phyloP scores from a whole-genome alignment of 2,797 vertebrate species.

The Dendrocincla fuliginosa region DNA sequence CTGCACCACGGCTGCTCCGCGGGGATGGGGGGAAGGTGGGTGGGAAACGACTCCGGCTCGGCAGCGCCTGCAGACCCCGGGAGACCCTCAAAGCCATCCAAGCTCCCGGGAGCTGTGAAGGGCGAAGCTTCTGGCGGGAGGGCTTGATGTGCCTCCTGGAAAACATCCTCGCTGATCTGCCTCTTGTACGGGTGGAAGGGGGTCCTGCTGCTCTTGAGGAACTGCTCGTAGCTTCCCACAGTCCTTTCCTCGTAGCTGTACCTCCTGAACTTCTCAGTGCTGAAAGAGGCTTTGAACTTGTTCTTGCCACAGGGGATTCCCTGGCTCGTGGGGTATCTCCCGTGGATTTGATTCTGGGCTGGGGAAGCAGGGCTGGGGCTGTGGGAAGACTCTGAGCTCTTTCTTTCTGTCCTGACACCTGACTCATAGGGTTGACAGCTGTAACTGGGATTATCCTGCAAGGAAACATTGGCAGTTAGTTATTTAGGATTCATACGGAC shows the following conservation, averaged over 20 bases:
- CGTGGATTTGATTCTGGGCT: slow-evolving; percentile 65
- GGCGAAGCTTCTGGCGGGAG: slow-evolving; percentile 68
- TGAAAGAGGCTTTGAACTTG: slow-evolving; percentile 57
- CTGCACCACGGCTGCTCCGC: slow-evolving; percentile 73
- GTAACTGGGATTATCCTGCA: slow-evolving; percentile 73
- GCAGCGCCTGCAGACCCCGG: background rate
- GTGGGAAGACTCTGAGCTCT: slow-evolving; percentile 74
- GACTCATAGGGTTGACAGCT: slow-evolving; percentile 70
- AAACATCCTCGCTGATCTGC: slow-evolving; percentile 82
- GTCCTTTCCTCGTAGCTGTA: slow-evolving; percentile 81
- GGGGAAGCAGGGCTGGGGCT: slow-evolving; percentile 76
- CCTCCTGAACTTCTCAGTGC: slow-evolving; percentile 74
- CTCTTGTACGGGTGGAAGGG: slow-evolving; percentile 88
- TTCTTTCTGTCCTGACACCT: slow-evolving; percentile 65
- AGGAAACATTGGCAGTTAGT: background rate
- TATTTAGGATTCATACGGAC: background rate
- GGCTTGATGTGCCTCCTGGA: slow-evolving; percentile 68
- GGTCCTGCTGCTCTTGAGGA: slow-evolving; percentile 70
- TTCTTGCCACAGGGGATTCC: slow-evolving; percentile 27
- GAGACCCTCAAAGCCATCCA: slow-evolving; percentile 72
- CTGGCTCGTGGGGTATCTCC: slow-evolving; percentile 55
- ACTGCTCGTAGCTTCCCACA: slow-evolving; percentile 43
- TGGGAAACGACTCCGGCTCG: slow-evolving; percentile 69
- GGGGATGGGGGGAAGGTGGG: slow-evolving; percentile 54
- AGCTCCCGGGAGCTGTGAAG: slow-evolving; percentile 62